These are phyloP conservation scores for Steatocranus sp. DNA, from an alignment of 2,797 vertebrate genomes.

Conservation along the genomic window DNA sequence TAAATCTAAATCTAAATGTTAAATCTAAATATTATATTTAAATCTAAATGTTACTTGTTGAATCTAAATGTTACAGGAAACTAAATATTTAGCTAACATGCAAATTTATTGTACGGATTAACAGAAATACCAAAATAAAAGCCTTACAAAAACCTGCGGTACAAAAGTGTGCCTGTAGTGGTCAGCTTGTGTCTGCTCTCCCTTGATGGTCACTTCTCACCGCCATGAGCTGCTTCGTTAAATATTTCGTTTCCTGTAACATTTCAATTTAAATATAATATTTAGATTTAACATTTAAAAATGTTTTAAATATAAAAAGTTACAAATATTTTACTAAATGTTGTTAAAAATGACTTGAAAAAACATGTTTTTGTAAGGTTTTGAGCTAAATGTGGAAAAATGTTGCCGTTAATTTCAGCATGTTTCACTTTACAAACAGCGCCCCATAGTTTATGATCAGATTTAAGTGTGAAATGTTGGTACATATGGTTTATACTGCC, in stretches of 20 bases:
- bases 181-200: no score
- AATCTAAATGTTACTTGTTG: no score
- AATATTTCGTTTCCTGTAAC: no score
- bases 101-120: no score
- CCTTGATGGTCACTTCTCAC: no score
- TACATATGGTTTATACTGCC: not conserved
- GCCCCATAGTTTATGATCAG: rapidly evolving
- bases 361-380: not conserved
- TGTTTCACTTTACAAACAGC: not conserved
- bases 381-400: not conserved
- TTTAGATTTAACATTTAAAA: not conserved
- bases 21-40: not conserved
- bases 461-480: not conserved
- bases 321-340: not conserved
- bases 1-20: not conserved
- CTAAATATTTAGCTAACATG: no score
- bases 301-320: not conserved
- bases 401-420: not conserved
- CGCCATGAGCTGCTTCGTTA: no score
- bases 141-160: no score
- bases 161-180: no score
- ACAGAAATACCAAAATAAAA: no score
- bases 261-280: not conserved
- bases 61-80: no score
- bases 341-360: not conserved